phyloP scores from a whole-genome alignment of 1,140 invertebrate genomes.

The Dryas iulia region DNA sequence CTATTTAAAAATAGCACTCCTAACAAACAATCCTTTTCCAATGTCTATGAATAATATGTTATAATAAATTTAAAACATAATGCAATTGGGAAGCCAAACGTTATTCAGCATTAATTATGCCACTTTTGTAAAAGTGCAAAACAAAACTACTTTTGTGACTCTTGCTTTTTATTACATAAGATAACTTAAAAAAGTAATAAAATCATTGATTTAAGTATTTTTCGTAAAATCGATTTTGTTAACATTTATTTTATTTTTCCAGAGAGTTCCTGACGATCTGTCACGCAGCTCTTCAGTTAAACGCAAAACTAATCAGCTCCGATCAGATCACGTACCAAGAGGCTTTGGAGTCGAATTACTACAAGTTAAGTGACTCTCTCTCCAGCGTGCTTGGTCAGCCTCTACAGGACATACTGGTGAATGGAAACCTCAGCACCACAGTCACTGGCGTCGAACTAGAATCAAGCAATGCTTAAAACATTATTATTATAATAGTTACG shows the following conservation, averaged over 20 bases:
- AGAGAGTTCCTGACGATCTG: conserved; percentile 94
- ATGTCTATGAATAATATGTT: not conserved
- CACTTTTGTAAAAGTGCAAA: not conserved
- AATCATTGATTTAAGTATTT: too few relatives aligned
- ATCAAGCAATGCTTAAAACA: conserved; percentile 71
- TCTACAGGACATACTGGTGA: conserved; percentile 84
- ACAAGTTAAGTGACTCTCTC: conserved; percentile 90
- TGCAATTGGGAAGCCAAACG: not conserved
- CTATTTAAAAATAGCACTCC: too few relatives aligned
- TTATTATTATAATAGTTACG: not conserved
- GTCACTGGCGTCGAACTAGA: conserved; percentile 75
- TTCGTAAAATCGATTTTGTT: not conserved
- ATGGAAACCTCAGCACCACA: conserved; percentile 69
- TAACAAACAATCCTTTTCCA: too few relatives aligned
- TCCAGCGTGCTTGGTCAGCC: conserved; percentile 86
- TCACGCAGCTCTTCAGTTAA: conserved; percentile 92
- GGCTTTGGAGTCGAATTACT: conserved; percentile 90
- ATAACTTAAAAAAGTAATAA: not conserved
- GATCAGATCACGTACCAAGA: conserved; percentile 96
- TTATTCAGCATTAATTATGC: not conserved
- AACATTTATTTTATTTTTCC: conserved; percentile 48
- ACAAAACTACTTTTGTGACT: not conserved
- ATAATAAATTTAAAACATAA: not conserved
- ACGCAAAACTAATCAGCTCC: conserved; percentile 90
- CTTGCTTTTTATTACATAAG: not conserved